Base-by-base conservation (phyloP, 2,888 invertebrate genomes). In the Odontomyia ornata region DNA sequence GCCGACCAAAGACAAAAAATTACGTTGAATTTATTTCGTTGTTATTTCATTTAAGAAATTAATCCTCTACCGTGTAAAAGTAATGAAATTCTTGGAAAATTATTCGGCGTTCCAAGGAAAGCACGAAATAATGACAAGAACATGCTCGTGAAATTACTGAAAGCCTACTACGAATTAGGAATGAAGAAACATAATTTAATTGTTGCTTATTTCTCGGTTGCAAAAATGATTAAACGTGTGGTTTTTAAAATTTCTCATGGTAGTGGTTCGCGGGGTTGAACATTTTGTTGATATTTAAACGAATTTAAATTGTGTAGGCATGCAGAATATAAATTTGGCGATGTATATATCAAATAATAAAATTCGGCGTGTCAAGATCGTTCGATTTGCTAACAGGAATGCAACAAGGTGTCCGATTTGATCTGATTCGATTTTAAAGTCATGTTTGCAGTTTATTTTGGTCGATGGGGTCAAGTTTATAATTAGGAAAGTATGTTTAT, bases 301-400 rank as follows among this genome's bases (percentile, higher is more conserved):
- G n/a, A n/a, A n/a, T n/a, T n/a, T n/a, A n/a, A n/a, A n/a, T n/a
- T n/a, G n/a, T n/a, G n/a, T n/a, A n/a, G n/a, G n/a, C n/a, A n/a
- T n/a, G n/a, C n/a, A n/a, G n/a, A n/a, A n/a, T n/a, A n/a, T n/a
- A n/a, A n/a, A n/a, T n/a, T n/a, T n/a, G n/a, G n/a, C n/a, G n/a
- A n/a, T n/a, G n/a, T n/a, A n/a, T n/a, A n/a, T 69, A 25, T 25
- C 13, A 69, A 69, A 30, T 47, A 69, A 69, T 69, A 46, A 46
- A 9, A 18, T 11, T n/a, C 7, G 47, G 47, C 46, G 47, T 47
- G 46, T 69, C 47, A 69, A 69, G 69, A 30, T 47, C 67, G 30
- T 69, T 15, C 5, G 18, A 69, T 47, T 69, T 13, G 25, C 46
- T n/a, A n/a, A n/a, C n/a, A n/a, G n/a, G n/a, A n/a, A n/a, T n/a